Evolutionary conservation across 2,113 vertebrate species (phyloP).

Genomic region (Formicarius rufipectus): DNA sequence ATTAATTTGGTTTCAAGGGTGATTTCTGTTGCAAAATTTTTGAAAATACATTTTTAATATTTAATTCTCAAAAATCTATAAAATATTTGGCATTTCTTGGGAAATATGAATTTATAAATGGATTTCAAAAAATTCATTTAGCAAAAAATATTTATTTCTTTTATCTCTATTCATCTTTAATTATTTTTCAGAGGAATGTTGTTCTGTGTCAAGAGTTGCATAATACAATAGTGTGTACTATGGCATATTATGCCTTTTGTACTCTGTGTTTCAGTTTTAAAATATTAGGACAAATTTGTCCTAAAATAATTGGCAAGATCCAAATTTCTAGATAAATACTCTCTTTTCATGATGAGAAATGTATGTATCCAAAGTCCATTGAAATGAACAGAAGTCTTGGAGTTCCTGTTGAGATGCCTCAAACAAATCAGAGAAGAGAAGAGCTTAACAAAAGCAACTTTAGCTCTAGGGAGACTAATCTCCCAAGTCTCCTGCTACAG

Average conservation of each 20-base stretch:
- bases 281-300: not conserved
- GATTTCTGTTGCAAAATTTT: not conserved
- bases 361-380: not conserved
- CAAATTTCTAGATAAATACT: not conserved
- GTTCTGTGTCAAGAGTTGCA: not conserved
- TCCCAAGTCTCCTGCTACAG: not conserved
- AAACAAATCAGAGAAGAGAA: not conserved
- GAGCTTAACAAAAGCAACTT: not conserved
- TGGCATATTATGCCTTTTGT: accelerated
- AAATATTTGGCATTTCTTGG: not conserved
- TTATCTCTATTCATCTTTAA: not conserved
- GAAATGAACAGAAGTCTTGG: not conserved
- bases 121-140: not conserved
- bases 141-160: not conserved
- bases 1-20: not conserved
- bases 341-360: not conserved
- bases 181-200: not conserved
- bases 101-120: not conserved
- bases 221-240: not conserved
- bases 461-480: not conserved
- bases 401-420: not conserved
- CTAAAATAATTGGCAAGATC: not conserved
- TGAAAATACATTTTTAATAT: not conserved
- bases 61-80: not conserved
- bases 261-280: not conserved